phyloP scores from a whole-genome alignment of 2,113 vertebrate genomes.

The Pygoscelis adeliae region DNA sequence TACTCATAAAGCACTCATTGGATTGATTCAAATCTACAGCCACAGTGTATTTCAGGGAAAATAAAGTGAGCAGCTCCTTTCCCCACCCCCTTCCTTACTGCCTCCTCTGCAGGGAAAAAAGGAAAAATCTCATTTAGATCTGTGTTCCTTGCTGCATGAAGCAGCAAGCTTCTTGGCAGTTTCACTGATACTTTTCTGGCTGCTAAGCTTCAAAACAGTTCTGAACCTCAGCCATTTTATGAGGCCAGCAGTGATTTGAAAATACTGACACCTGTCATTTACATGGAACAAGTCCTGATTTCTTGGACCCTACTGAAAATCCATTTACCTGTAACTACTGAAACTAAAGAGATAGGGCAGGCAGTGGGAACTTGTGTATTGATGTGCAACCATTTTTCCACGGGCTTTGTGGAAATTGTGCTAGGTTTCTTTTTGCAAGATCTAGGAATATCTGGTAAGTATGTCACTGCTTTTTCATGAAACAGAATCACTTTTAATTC shows the following conservation, averaged over 20 bases:
- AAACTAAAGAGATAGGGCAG: neutral
- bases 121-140: constrained; percentile 12
- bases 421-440: neutral
- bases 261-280: neutral
- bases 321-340: neutral
- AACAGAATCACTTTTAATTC: neutral
- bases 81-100: neutral
- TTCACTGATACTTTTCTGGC: constrained; percentile 17
- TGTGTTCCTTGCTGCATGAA: constrained; percentile 2
- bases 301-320: neutral
- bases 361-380: neutral
- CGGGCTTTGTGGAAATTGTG: neutral
- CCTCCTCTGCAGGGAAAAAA: neutral
- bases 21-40: neutral
- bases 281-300: neutral
- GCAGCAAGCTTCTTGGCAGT: constrained; percentile 27
- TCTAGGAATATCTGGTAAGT: neutral
- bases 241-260: constrained; percentile 4
- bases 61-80: neutral
- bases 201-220: neutral
- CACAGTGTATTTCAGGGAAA: neutral
- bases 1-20: neutral
- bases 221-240: constrained; percentile 18
- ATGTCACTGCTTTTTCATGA: neutral
- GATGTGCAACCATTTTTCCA: neutral